Evolutionary conservation across 1,140 invertebrate genomes (phyloP), one percentile per base, ranked within the genome.

Genomic region (Drosophila sp.): DNA sequence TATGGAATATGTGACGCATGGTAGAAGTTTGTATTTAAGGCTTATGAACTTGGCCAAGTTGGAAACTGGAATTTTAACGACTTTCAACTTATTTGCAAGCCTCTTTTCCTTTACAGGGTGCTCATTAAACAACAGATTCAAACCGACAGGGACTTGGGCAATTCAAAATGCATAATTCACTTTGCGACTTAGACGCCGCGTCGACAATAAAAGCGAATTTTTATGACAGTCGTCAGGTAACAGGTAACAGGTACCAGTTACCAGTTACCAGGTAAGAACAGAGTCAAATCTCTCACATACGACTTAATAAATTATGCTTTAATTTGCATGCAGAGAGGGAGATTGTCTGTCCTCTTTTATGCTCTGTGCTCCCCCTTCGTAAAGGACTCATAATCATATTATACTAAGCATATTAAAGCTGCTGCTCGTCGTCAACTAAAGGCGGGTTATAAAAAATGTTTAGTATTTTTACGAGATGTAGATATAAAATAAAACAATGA

Each of bases 401-500:
- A 80, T 75, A 66, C 77, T 73, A 79, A 73, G 80, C 63, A 84
- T 73, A 84, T 84, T 83, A 84, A 76, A 84, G 63, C 54, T 72
- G 57, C 38, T 70, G 21, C 54, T 36, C 34, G 21, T 43, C 64
- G 50, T 61, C 58, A 76, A 72, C 61, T 74, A 75, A 81, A 73
- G 76, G 61, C 62, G 64, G 65, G 64, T 64, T 61, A 72, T 75
- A 78, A 75, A 78, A 65, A 56, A 75, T 51, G 74, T 69, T 62
- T 40, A 62, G 50, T 38, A 48, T 62, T 74, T 50, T 69, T 54
- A 78, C 59, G 48, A 53, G 50, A 14, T 36, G 48, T 9, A 32
- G 50, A 36, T 53, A 36, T 18, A 36, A 8, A 36, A 8, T 53
- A 36, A 14, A n/a, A n/a, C 13, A 16, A 29, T 45, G 40, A 11